A percentile compares a stretch with the other conserved stretches of the same genome.
Evolutionary conservation across 2,888 invertebrate genomes (phyloP).

Genomic region (Parnassius apollo): DNA sequence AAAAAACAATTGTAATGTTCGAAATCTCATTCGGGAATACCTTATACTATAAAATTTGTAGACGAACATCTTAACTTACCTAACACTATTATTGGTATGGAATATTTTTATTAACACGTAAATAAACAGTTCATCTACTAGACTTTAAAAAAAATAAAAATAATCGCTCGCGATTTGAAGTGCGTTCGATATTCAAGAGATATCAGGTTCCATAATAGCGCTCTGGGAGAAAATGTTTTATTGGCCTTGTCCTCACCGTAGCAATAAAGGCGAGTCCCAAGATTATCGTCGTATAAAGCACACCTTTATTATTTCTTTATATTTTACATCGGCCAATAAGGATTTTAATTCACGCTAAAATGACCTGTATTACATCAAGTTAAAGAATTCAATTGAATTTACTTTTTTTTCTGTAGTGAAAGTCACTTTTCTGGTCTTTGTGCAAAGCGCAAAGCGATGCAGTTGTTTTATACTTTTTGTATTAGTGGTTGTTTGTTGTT

Average conservation of each 20-base stretch:
- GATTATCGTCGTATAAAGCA: constrained; percentile 29
- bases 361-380: constrained; percentile 4
- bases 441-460: constrained; percentile 14
- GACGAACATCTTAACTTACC: too few relatives aligned
- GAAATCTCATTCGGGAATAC: too few relatives aligned
- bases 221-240: constrained; percentile 33
- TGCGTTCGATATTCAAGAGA: constrained; percentile 43
- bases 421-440: constrained; percentile 27
- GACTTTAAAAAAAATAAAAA: constrained; percentile 49
- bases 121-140: constrained; percentile 32
- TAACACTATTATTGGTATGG: too few relatives aligned
- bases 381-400: constrained; percentile 17
- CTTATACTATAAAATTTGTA: too few relatives aligned
- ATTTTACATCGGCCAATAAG: constrained; percentile 14
- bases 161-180: constrained; percentile 38
- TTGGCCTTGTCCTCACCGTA: constrained; percentile 12
- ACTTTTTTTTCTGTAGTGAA: constrained; percentile 19
- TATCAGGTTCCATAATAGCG: constrained; percentile 56
- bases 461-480: constrained; percentile 12
- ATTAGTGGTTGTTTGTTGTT: constrained; percentile 11
- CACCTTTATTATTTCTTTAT: constrained; percentile 28
- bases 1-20: too few relatives aligned
- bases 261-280: constrained; percentile 28
- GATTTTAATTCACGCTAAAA: constrained; percentile 9
- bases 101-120: too few relatives aligned